Percentiles rank a stretch among this genome's conserved stretches.
Conservation (phyloP, 2,797 vertebrate species). For the Propithecus perrieri region DNA sequence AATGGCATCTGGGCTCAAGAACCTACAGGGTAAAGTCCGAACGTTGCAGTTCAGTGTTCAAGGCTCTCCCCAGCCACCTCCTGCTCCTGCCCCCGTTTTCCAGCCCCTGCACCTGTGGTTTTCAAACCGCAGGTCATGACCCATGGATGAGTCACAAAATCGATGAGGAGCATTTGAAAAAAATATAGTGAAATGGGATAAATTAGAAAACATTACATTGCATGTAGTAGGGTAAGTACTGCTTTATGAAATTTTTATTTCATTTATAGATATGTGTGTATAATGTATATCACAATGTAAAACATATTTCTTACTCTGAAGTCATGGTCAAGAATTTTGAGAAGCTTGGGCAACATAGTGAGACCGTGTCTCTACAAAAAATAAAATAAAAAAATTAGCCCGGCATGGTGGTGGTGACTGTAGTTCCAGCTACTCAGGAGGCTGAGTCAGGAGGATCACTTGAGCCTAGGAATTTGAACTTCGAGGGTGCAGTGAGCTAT, state of each 20-base stretch:
- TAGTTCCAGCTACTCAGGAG: neutral
- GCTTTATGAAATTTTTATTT: neutral
- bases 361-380: neutral
- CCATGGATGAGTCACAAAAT: neutral
- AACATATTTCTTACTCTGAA: neutral
- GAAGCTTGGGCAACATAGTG: neutral
- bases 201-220: neutral
- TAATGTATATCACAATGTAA: neutral
- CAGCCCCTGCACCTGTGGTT: neutral
- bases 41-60: neutral
- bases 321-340: neutral
- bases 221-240: neutral
- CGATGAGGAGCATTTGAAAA: neutral
- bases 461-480: neutral
- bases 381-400: neutral
- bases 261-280: fast-evolving
- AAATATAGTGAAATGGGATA: neutral
- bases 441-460: neutral
- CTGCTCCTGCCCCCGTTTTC: neutral
- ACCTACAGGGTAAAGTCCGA: neutral
- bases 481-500: neutral
- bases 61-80: neutral
- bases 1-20: neutral
- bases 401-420: neutral
- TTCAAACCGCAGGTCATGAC: neutral